A percentile compares a stretch with the other conserved stretches of the same genome.
Conservation (phyloP, 2,888 invertebrate species). For the Acrocera orbiculus region DNA sequence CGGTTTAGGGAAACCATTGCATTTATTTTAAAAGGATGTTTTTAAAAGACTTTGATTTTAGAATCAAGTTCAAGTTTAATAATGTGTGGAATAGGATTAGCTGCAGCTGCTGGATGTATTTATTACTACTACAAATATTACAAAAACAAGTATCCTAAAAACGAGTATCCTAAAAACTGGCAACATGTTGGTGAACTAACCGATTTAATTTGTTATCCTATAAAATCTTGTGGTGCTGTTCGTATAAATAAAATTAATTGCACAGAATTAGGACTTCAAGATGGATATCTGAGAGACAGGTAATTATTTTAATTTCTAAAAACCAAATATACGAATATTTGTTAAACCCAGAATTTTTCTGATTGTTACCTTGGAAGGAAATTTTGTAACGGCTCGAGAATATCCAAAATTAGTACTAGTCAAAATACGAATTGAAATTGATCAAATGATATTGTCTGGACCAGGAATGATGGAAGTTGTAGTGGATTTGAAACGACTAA, state of each 20-base stretch:
- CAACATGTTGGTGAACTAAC: constrained; percentile 38
- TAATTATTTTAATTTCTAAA: neutral
- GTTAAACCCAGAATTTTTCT: constrained; percentile 35
- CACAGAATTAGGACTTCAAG: constrained; percentile 35
- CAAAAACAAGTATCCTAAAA: no score
- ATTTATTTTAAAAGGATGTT: no score
- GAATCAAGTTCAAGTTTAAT: no score
- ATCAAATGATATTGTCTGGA: constrained; percentile 35
- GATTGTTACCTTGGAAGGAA: constrained; percentile 37
- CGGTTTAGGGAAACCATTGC: no score
- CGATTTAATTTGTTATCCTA: constrained; percentile 37
- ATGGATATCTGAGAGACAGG: constrained; percentile 27
- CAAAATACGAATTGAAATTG: constrained; percentile 33
- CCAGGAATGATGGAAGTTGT: constrained; percentile 36
- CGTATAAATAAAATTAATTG: constrained; percentile 35
- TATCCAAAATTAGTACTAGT: constrained; percentile 38
- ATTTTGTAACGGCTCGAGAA: constrained; percentile 40
- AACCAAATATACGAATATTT: neutral
- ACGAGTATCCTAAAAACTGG: no score
- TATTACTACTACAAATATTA: neutral
- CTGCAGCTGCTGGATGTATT: neutral
- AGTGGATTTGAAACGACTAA: constrained; percentile 33
- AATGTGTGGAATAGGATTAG: neutral
- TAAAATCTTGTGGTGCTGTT: constrained; percentile 41
- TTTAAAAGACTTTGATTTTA: no score